Evolutionary conservation across 2,888 invertebrate species (phyloP), one percentile per base, ranked within the genome.

Genomic region (Zonitis immaculata): DNA sequence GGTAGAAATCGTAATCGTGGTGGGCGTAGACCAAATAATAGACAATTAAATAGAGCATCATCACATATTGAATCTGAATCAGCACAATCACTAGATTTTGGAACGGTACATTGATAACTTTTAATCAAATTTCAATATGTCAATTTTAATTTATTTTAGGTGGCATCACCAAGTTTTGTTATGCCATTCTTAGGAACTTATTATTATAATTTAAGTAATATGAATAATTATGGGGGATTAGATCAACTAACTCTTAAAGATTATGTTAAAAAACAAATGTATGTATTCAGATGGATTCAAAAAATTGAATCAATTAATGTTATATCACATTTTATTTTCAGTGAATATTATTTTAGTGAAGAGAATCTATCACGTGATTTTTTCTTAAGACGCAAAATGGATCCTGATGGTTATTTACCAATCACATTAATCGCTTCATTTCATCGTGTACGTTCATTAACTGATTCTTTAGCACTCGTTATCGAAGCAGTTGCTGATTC

Each of bases 341-440:
- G 97, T 73, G 98, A 99, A 79, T 99, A 99, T 79, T 99, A 99
- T 84, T 98, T 99, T 80, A 95, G 95, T 67, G 89, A 90, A 62
- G 96, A 96, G 71, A 99, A 99, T 79, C 80, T 99, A 51, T 86
- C 90, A 65, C 86, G 92, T 66, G 99, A 99, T 74, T 94, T 97
- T 80, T 99, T 94, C 81, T 82, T 99, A 61, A 86, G 98, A 27
- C 86, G 96, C 65, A 95, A 95, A 82, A 99, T 99, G 99, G 91
- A 94, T 66, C 76, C 84, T 2, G 89, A 95, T 68, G 99, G 99
- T 49, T 98, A 88, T 71, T 84, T 98, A 59, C 95, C 96, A 0
- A 86, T 99, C 44, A 88, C 91, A 56, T 79, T 98, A 59, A 95
- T 99, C 61, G 95, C 96, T 52, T 94, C 95, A 14, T 99, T 99